Percentiles rank a stretch among this genome's conserved stretches.
Conservation (phyloP, 2,113 vertebrate genomes). For the Sebastes fasciatus region DNA sequence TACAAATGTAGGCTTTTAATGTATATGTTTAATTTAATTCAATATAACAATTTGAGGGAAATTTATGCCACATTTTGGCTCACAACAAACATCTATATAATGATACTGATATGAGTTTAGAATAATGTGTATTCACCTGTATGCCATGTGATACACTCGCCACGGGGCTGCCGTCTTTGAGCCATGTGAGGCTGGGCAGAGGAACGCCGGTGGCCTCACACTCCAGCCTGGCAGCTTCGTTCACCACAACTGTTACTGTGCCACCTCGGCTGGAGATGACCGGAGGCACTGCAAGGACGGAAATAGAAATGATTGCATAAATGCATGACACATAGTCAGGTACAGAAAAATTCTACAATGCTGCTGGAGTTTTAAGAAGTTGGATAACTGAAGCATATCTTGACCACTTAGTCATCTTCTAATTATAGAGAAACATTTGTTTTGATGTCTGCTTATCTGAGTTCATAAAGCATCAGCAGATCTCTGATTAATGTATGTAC, state of each 20-base stretch:
- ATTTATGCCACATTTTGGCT: neutral
- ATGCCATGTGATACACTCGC: constrained; percentile 89
- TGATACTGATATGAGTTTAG: neutral
- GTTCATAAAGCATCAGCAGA: neutral
- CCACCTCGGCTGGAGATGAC: constrained; percentile 89
- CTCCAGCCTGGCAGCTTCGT: constrained; percentile 89
- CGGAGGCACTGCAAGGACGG: constrained; percentile 86
- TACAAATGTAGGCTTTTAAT: neutral
- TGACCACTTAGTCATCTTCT: neutral
- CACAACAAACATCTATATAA: neutral
- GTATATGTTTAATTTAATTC: neutral
- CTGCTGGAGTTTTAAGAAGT: neutral
- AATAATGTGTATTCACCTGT: constrained; percentile 83
- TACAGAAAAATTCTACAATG: neutral
- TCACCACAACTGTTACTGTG: constrained; percentile 90
- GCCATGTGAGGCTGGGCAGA: constrained; percentile 92
- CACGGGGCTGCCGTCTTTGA: constrained; percentile 96
- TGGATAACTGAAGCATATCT: neutral
- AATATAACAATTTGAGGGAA: neutral
- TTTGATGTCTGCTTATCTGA: neutral
- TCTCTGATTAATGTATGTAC: constrained; percentile 37
- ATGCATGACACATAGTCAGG: neutral
- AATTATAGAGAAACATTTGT: neutral
- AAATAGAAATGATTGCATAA: neutral
- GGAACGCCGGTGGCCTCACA: constrained; percentile 96